Base-by-base conservation (phyloP, 2,888 invertebrate genomes). In the Tanaodytes sp. region DNA sequence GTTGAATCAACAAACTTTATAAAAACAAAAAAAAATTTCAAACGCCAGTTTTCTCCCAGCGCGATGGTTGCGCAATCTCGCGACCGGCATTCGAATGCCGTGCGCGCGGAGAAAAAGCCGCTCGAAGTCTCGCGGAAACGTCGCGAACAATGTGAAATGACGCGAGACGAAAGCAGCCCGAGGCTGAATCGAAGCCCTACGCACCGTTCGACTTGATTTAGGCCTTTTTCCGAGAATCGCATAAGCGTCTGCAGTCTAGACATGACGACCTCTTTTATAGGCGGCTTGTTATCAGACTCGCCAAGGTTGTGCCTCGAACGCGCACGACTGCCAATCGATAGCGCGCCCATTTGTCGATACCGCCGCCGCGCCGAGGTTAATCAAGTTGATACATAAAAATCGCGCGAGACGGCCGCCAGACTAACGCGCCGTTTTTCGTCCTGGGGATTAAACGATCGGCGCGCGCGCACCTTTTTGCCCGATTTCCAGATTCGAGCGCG, bases 211-310 rank as follows among this genome's bases (percentile, higher is more conserved):
- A 69, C 75, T 74, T 76, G 76, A 77, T 78, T 75, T 75, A 75
- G 76, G 76, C 74, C 76, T 80, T 80, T 79, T 80, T 59, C 79
- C 76, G 74, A 73, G 76, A 52, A 43, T 42, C 23, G 80, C 80
- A 79, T 76, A 81, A 81, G 79, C 79, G 63, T 64, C 69, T 69
- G 63, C 52, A 69, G 69, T 69, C 69, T 69, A 70, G 70, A 70
- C 70, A 55, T 55, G 70, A 61, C 70, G 70, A 70, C 70, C 70
- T 72, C 70, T 70, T 70, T 70, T 61, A 57, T 55, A 64, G 55
- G 55, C 54, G 49, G 49, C 37, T 69, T 59, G 4, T 70, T 65
- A 65, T 69, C 69, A 64, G 59, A 59, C 54, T 61, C 73, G 49
- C 52, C 59, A 64, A 64, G 64, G 61, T 55, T 4, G 4, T 69